These are phyloP conservation scores for Melanotaenia maccullochi DNA, from an alignment of 2,797 vertebrate genomes.

Conservation along the genomic window DNA sequence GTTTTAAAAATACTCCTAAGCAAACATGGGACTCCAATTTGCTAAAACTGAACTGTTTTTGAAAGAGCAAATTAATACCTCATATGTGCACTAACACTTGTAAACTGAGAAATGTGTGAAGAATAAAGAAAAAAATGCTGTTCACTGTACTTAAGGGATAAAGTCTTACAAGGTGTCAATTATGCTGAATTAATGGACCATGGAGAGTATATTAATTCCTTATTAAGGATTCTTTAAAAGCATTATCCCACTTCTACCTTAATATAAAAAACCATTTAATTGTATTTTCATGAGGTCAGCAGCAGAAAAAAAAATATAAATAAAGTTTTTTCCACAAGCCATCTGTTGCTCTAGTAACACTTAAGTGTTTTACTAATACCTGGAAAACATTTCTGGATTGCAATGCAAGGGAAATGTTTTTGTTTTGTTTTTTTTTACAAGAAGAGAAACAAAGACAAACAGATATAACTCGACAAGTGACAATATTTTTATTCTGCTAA, in stretches of 20 bases:
- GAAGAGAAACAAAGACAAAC: background rate
- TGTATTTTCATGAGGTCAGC: background rate
- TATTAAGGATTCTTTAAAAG: background rate
- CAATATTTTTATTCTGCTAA: background rate
- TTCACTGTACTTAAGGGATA: background rate
- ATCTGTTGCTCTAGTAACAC: background rate
- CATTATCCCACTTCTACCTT: background rate
- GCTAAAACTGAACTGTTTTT: slow-evolving; percentile 3
- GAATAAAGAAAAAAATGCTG: too few relatives aligned
- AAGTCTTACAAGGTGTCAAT: background rate
- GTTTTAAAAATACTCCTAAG: slow-evolving; percentile 54
- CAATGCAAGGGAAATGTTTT: background rate
- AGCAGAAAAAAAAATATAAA: background rate
- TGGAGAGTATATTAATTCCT: background rate
- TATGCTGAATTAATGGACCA: background rate
- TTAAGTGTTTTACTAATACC: background rate
- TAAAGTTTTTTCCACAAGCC: background rate
- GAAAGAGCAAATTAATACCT: background rate
- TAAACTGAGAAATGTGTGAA: background rate
- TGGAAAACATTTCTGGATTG: background rate
- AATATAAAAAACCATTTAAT: background rate
- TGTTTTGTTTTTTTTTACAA: background rate
- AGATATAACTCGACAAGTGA: too few relatives aligned
- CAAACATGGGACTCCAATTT: slow-evolving; percentile 14
- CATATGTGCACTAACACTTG: background rate